Percentiles rank a stretch among this genome's conserved stretches.
Conservation (phyloP, 2,888 invertebrate species). For the Andrena fulva region DNA sequence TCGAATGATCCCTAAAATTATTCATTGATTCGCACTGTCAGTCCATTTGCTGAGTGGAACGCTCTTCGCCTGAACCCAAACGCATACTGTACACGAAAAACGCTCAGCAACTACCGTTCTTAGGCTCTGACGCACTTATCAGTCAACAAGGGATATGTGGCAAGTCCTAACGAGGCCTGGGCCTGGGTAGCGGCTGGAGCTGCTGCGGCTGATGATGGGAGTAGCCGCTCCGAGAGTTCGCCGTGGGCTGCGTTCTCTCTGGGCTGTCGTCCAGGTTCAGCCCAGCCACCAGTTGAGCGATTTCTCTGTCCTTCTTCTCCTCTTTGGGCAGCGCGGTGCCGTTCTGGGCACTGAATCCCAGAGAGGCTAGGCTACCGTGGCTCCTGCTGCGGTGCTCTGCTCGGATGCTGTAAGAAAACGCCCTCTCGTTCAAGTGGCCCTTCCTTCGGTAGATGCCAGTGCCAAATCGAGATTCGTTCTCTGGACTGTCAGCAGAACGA, state of each 20-base stretch:
- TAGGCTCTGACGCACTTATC: slow-evolving; percentile 20
- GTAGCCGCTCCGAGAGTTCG: slow-evolving; percentile 85
- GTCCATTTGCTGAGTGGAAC: not conserved
- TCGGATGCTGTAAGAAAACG: slow-evolving; percentile 96
- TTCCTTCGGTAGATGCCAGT: slow-evolving; percentile 96
- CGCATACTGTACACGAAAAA: not conserved
- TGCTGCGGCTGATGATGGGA: slow-evolving; percentile 62
- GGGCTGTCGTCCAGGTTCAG: slow-evolving; percentile 92
- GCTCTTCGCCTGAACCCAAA: not conserved
- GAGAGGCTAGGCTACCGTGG: slow-evolving; percentile 95
- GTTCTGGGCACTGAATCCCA: slow-evolving; percentile 93
- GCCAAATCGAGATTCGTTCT: slow-evolving; percentile 88
- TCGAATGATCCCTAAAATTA: not conserved
- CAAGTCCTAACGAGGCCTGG: slow-evolving; percentile 79
- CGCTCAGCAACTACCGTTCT: not conserved
- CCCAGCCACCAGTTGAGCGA: slow-evolving; percentile 97
- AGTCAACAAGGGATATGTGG: not conserved
- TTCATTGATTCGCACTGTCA: not conserved
- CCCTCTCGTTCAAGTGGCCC: slow-evolving; percentile 96
- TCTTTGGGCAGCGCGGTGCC: slow-evolving; percentile 85
- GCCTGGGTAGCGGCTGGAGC: slow-evolving; percentile 82
- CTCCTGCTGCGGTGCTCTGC: slow-evolving; percentile 97
- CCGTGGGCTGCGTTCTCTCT: slow-evolving; percentile 89
- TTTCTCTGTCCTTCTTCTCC: slow-evolving; percentile 94
- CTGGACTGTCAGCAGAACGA: slow-evolving; percentile 76